These are phyloP conservation scores for Panonychus citri DNA, from an alignment of 1,140 invertebrate species.

Conservation along the genomic window DNA sequence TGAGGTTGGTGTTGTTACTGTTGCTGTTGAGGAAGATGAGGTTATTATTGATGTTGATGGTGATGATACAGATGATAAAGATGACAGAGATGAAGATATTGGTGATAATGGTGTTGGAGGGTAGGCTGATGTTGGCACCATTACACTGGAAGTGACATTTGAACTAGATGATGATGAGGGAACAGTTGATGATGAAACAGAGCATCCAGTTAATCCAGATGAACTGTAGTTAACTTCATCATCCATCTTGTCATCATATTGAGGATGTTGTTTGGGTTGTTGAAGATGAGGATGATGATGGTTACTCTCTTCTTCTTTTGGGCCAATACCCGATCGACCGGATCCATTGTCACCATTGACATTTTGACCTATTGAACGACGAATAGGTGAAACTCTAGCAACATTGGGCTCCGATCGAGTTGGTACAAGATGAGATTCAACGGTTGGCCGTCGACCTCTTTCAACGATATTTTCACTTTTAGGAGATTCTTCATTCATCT, in stretches of 20 bases:
- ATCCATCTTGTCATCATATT: too few species aligned
- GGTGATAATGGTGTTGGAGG: neutral
- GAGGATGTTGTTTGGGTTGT: too few species aligned
- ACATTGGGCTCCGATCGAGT: neutral
- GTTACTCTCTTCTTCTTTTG: neutral
- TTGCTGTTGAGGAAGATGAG: neutral
- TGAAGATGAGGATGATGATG: neutral
- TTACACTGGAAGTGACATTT: neutral
- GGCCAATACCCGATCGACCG: too few species aligned
- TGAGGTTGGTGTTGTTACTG: neutral
- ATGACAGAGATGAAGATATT: neutral
- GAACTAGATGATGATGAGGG: neutral
- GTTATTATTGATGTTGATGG: neutral
- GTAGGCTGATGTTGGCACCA: neutral
- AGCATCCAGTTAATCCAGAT: too few species aligned
- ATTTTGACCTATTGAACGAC: neutral
- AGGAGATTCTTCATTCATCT: neutral
- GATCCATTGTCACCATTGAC: too few species aligned
- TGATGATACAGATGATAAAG: neutral
- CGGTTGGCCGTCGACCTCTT: neutral
- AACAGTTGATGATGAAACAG: too few species aligned
- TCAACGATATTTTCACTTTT: neutral
- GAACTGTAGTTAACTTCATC: too few species aligned
- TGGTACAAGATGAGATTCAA: neutral
- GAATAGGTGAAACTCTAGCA: slow-evolving; percentile 3